Conservation (phyloP, 2,113 vertebrate genomes). For the Erythrolamprus reginae region DNA sequence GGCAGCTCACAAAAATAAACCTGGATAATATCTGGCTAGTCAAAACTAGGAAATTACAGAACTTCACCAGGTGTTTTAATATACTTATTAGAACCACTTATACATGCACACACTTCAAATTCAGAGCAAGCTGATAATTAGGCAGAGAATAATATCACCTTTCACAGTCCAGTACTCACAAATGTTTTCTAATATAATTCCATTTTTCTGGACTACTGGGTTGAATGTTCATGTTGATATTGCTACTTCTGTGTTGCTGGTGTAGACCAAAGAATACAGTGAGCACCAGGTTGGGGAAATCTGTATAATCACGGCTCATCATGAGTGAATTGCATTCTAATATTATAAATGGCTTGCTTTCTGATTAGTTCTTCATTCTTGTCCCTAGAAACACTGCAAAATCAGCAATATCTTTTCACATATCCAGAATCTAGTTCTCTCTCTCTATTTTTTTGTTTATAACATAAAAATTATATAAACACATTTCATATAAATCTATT, state of each 20-base stretch:
- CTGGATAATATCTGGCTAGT: not conserved
- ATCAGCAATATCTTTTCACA: not conserved
- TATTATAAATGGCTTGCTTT: not conserved
- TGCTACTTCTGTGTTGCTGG: not conserved
- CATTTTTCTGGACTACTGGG: not conserved
- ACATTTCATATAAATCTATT: not conserved
- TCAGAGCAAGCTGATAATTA: not conserved
- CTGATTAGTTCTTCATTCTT: not conserved
- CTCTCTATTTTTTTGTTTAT: not conserved
- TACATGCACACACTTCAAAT: not conserved
- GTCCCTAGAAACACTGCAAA: not conserved
- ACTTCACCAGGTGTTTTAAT: not conserved
- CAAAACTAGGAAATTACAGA: not conserved
- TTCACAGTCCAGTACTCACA: not conserved
- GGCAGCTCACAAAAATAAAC: too few relatives aligned
- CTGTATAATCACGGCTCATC: not conserved
- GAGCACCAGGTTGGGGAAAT: not conserved
- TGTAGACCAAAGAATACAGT: not conserved
- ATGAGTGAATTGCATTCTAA: not conserved
- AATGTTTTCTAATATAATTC: not conserved
- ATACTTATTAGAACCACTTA: not conserved
- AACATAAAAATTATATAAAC: not conserved
- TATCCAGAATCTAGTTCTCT: not conserved
- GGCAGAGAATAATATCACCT: not conserved
- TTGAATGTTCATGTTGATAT: not conserved